Evolutionary conservation across 2,797 vertebrate genomes (phyloP).

Genomic region (Tiaroga cobitis): DNA sequence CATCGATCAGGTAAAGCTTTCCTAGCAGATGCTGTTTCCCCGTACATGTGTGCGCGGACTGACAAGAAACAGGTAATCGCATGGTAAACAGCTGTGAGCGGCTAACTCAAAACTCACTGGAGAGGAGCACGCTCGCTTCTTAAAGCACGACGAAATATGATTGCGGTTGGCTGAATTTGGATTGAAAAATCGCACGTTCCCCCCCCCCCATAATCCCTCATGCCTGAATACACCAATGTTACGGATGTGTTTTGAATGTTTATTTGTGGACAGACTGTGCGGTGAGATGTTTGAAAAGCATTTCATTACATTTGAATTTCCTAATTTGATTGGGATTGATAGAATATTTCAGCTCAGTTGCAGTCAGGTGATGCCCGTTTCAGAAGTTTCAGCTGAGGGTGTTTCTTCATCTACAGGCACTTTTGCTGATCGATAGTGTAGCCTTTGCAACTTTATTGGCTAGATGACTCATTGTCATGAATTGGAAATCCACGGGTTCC

Average conservation of each 20-base stretch:
- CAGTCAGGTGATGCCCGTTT: background rate
- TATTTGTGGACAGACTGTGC: background rate
- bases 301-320: background rate
- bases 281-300: background rate
- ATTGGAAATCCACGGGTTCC: background rate
- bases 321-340: constrained; percentile 1
- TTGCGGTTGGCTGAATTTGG: constrained; percentile 25
- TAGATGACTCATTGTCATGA: background rate
- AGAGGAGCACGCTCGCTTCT: constrained; percentile 22
- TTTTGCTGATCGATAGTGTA: background rate
- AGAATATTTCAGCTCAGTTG: background rate
- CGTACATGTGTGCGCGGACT: constrained; percentile 5
- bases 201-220: background rate
- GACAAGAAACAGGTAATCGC: constrained; percentile 45
- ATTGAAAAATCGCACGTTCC: background rate
- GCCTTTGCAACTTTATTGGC: background rate
- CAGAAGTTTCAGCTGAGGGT: background rate
- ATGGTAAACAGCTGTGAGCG: constrained; percentile 42
- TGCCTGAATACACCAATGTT: constrained; percentile 27
- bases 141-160: constrained; percentile 8
- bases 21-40: constrained; percentile 47
- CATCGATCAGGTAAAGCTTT: constrained; percentile 58
- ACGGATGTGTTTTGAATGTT: constrained; percentile 30
- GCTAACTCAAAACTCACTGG: constrained; percentile 44
- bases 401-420: background rate